These are phyloP conservation scores for Pristionchus pacificus DNA, from an alignment of 1,140 invertebrate genomes.

Conservation along the genomic window DNA sequence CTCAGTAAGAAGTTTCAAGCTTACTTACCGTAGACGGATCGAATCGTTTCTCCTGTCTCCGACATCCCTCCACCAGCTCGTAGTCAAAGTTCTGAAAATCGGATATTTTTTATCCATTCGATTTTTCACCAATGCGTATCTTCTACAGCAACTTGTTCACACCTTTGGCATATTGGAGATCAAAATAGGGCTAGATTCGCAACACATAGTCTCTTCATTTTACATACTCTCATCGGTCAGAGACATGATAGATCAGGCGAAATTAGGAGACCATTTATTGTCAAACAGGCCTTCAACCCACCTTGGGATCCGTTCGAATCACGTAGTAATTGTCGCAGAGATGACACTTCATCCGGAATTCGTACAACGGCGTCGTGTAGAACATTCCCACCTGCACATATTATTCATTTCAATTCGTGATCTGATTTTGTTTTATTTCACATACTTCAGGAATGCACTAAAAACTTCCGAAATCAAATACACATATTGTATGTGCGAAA, in stretches of 20 bases:
- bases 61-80: constrained; percentile 84
- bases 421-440: too few relatives aligned
- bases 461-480: too few relatives aligned
- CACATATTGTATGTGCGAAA: too few relatives aligned
- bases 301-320: constrained; percentile 95
- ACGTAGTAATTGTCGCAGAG: constrained; percentile 94
- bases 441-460: too few relatives aligned
- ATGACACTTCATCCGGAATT: constrained; percentile 99
- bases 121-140: too few relatives aligned
- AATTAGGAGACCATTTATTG: constrained; percentile 11
- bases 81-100: constrained; percentile 86
- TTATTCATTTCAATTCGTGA: neutral
- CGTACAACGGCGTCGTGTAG: constrained; percentile 92
- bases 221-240: too few relatives aligned
- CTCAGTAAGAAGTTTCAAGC: constrained; percentile 16
- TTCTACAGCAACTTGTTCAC: too few relatives aligned
- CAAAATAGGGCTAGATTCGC: too few relatives aligned
- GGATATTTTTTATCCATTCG: too few relatives aligned
- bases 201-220: too few relatives aligned
- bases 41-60: constrained; percentile 94
- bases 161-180: too few relatives aligned
- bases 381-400: constrained; percentile 86
- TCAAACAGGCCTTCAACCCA: constrained; percentile 62
- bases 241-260: too few relatives aligned
- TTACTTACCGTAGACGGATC: constrained; percentile 94